Percentiles rank a stretch among this genome's conserved stretches.
Evolutionary conservation across 2,113 vertebrate genomes (phyloP).

Genomic region (Cinclus cinclus): DNA sequence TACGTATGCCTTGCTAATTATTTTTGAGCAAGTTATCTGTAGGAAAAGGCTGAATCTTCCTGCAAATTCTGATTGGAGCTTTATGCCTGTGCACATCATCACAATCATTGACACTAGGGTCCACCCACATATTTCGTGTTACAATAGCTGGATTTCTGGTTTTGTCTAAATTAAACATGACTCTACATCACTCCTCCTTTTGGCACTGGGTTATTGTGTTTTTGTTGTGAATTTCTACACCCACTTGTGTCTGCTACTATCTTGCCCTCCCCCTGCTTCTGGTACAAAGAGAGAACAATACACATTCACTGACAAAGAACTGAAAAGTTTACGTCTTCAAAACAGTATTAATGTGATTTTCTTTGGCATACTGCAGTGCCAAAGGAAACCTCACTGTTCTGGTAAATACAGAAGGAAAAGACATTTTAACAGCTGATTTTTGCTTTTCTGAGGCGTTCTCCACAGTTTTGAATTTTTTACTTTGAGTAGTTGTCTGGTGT

Average conservation of each 20-base stretch:
- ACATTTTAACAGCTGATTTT: not conserved
- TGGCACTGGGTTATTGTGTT: not conserved
- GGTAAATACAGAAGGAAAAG: not conserved
- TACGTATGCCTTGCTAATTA: not conserved
- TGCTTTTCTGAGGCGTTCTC: fast-evolving
- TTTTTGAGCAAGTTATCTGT: not conserved
- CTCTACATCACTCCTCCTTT: not conserved
- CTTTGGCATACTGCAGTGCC: not conserved
- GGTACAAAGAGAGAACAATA: not conserved
- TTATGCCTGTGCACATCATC: not conserved
- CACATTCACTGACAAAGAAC: not conserved
- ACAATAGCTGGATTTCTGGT: not conserved
- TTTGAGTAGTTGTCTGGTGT: not conserved
- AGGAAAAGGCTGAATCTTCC: not conserved
- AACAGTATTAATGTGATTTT: not conserved
- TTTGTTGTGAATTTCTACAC: not conserved
- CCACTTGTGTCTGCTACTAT: not conserved
- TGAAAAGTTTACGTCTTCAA: not conserved
- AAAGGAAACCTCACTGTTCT: not conserved
- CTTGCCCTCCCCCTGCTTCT: not conserved
- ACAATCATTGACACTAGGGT: not conserved
- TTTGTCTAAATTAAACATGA: not conserved
- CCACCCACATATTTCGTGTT: not conserved
- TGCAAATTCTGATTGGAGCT: not conserved
- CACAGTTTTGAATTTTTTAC: not conserved